Conservation (phyloP, 2,888 invertebrate genomes). For the Perizoma flavofasciatum region DNA sequence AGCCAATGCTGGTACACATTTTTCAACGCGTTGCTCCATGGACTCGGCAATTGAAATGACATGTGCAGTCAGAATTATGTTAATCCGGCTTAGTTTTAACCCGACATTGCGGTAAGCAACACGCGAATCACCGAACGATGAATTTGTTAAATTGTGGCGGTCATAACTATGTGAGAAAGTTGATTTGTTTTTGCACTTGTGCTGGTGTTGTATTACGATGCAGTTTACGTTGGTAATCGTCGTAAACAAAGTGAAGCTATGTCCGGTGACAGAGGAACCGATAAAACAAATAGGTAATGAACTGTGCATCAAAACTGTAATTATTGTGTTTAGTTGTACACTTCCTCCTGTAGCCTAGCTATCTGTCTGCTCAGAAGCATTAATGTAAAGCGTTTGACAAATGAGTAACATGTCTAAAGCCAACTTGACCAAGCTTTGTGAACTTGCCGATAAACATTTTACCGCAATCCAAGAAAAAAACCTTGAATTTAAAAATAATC, state of each 20-base stretch:
- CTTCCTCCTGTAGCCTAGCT: background rate
- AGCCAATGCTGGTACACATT: constrained; percentile 70
- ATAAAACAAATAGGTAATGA: constrained; percentile 69
- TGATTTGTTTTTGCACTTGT: constrained; percentile 55
- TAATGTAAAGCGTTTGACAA: too few relatives aligned
- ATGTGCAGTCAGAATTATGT: constrained; percentile 65
- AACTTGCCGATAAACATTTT: constrained; percentile 22
- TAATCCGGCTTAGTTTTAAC: constrained; percentile 76
- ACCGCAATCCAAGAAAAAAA: constrained; percentile 5
- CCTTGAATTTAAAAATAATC: constrained; percentile 1
- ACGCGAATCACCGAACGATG: constrained; percentile 67
- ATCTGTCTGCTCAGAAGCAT: background rate
- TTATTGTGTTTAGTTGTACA: constrained; percentile 8
- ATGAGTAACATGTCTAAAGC: background rate
- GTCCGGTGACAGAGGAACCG: constrained; percentile 70
- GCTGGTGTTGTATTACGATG: constrained; percentile 66
- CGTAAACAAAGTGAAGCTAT: constrained; percentile 77
- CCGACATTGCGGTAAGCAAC: constrained; percentile 66
- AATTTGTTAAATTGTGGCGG: constrained; percentile 63
- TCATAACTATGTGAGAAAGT: constrained; percentile 61
- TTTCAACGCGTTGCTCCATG: constrained; percentile 62
- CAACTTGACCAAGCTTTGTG: constrained; percentile 22
- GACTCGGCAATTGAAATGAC: constrained; percentile 67
- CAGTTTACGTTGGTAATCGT: constrained; percentile 80
- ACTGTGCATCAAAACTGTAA: constrained; percentile 2